Percentiles rank a stretch among this genome's conserved stretches.
Conservation (phyloP, 2,113 vertebrate genomes). For the Malaclemys terrapin region DNA sequence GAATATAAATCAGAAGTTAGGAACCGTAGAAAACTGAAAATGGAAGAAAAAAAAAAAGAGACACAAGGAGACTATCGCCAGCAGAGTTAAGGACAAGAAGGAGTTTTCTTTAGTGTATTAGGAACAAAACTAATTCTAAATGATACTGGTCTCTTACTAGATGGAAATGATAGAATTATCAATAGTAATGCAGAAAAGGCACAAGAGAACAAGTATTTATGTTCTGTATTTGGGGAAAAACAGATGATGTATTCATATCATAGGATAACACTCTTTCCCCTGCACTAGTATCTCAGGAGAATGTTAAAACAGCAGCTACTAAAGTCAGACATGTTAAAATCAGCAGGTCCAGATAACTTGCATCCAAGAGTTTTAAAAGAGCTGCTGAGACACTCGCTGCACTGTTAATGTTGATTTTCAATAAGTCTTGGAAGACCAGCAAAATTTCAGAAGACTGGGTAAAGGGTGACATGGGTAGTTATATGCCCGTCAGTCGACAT, state of each 20-base stretch:
- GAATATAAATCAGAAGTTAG: not conserved
- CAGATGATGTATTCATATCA: not conserved
- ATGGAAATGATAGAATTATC: not conserved
- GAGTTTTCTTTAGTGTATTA: not conserved
- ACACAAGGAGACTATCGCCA: not conserved
- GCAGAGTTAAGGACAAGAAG: not conserved
- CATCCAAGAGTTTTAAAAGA: not conserved
- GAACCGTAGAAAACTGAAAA: not conserved
- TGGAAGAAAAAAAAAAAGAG: not conserved
- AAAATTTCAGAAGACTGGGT: not conserved
- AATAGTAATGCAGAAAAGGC: not conserved
- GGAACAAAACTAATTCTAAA: not conserved
- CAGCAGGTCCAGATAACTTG: not conserved
- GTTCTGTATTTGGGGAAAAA: not conserved
- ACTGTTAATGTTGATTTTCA: not conserved
- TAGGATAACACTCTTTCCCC: not conserved
- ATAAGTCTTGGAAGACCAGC: not conserved
- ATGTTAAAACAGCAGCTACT: not conserved
- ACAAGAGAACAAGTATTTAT: not conserved
- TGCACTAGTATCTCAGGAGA: not conserved
- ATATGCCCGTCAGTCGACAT: not conserved
- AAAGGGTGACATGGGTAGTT: not conserved
- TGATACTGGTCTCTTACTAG: not conserved
- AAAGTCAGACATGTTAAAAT: not conserved
- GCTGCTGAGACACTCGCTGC: not conserved